Evolutionary conservation across 2,797 vertebrate species (phyloP).

Genomic region (Chaunax sp.): DNA sequence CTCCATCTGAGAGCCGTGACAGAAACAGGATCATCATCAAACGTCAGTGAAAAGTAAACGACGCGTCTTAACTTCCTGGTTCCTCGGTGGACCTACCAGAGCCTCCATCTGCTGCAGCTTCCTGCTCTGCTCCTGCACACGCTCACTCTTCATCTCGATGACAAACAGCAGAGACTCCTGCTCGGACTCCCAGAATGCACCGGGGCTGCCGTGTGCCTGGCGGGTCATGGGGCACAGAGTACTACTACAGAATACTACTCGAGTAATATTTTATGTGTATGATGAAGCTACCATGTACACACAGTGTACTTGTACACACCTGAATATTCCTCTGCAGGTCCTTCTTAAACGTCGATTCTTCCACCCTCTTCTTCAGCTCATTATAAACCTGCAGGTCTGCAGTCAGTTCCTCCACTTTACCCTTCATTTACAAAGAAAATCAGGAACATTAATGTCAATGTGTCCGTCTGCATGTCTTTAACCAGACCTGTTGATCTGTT

Average conservation of each 20-base stretch:
- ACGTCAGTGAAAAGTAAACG: no score
- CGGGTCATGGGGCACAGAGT: background rate
- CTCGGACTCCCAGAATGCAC: constrained; percentile 95
- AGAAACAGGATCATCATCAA: background rate
- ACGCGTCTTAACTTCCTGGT: background rate
- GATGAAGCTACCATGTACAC: no score
- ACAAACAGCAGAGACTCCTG: constrained; percentile 95
- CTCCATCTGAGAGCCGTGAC: constrained; percentile 80
- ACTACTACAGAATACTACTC: background rate
- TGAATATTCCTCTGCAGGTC: constrained; percentile 90
- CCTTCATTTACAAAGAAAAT: constrained; percentile 69
- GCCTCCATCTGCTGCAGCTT: constrained; percentile 87
- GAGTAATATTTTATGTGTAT: no score
- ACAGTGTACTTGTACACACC: constrained; percentile 69
- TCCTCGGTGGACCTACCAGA: constrained; percentile 75
- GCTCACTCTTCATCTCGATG: constrained; percentile 93
- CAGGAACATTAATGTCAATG: accelerated
- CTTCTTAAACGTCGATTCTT: constrained; percentile 86
- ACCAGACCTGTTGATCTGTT: background rate
- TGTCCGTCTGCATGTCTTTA: background rate
- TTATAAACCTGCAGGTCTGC: constrained; percentile 86
- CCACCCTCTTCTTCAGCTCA: constrained; percentile 86
- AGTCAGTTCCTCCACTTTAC: constrained; percentile 74
- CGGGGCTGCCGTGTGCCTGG: constrained; percentile 91
- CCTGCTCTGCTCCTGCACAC: constrained; percentile 86